A percentile compares a stretch with the other conserved stretches of the same genome.
Evolutionary conservation across 1,140 invertebrate species (phyloP).

Genomic region (Diploscapter pachys): DNA sequence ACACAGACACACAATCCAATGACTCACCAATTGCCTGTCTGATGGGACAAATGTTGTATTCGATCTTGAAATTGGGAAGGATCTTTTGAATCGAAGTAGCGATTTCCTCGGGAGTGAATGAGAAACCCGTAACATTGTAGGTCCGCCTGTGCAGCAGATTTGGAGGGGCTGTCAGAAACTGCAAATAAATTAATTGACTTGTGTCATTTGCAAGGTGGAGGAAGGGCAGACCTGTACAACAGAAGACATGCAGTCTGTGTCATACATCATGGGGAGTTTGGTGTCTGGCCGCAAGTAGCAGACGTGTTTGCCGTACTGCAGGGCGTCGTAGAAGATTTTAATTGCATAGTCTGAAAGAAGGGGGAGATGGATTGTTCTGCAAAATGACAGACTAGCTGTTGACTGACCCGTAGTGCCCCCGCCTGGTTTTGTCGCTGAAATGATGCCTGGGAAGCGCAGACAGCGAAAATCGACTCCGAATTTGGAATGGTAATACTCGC

Average conservation of each 20-base stretch:
- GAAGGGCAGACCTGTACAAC: slow-evolving; percentile 38
- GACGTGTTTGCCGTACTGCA: slow-evolving; percentile 72
- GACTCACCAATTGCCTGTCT: slow-evolving; percentile 77
- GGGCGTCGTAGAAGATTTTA: slow-evolving; percentile 83
- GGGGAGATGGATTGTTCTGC: background rate
- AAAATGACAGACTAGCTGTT: background rate
- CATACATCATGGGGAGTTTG: slow-evolving; percentile 88
- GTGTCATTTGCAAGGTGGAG: background rate
- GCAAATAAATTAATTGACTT: slow-evolving; percentile 59
- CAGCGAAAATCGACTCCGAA: slow-evolving; percentile 87
- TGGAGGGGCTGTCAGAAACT: slow-evolving; percentile 74
- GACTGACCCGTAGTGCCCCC: slow-evolving; percentile 79
- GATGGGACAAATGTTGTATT: slow-evolving; percentile 74
- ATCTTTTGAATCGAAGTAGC: slow-evolving; percentile 71
- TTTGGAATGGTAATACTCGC: slow-evolving; percentile 84
- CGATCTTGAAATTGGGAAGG: slow-evolving; percentile 75
- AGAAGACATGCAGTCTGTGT: slow-evolving; percentile 70
- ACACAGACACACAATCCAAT: slow-evolving; percentile 2
- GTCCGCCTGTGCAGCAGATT: slow-evolving; percentile 72
- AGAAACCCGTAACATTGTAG: slow-evolving; percentile 88
- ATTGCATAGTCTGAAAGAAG: slow-evolving; percentile 80
- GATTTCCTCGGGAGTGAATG: slow-evolving; percentile 83
- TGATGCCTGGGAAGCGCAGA: slow-evolving; percentile 84
- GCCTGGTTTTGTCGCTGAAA: slow-evolving; percentile 82
- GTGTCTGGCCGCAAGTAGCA: slow-evolving; percentile 81